A percentile compares a stretch with the other conserved stretches of the same genome.
Evolutionary conservation across 2,888 invertebrate species (phyloP).

Genomic region (Cheilosia variabilis): DNA sequence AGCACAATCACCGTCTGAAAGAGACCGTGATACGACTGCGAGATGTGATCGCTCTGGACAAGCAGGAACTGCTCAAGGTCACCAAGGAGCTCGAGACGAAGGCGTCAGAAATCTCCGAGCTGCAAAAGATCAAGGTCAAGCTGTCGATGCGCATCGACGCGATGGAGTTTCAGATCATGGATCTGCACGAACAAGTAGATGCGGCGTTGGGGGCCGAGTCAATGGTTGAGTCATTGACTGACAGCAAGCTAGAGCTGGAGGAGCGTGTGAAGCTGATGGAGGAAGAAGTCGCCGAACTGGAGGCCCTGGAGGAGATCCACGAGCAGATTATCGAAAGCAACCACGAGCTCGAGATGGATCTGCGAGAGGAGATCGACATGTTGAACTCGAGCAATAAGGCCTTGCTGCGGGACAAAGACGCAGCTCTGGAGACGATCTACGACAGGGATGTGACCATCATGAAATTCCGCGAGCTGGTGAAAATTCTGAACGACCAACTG

Average conservation of each 20-base stretch:
- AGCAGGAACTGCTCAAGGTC: constrained; percentile 94
- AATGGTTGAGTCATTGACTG: constrained; percentile 98
- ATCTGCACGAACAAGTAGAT: constrained; percentile 97
- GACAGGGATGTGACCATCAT: constrained; percentile 96
- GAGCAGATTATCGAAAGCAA: constrained; percentile 98
- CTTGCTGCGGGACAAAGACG: constrained; percentile 92
- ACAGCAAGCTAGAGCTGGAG: constrained; percentile 96
- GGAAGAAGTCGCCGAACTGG: constrained; percentile 96
- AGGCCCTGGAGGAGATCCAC: constrained; percentile 96
- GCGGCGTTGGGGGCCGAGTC: constrained; percentile 98
- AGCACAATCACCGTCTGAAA: constrained; percentile 95
- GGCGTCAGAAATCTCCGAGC: constrained; percentile 92
- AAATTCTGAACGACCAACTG: constrained; percentile 92
- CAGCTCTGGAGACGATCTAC: constrained; percentile 94
- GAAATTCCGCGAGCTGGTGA: constrained; percentile 97
- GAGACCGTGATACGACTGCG: constrained; percentile 97
- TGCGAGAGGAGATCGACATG: constrained; percentile 96
- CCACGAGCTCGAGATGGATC: constrained; percentile 95
- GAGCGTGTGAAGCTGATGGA: constrained; percentile 94
- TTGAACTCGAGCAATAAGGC: constrained; percentile 92
- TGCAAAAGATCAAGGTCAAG: constrained; percentile 94
- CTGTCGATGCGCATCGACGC: constrained; percentile 90
- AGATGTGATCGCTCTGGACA: constrained; percentile 96
- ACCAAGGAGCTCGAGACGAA: constrained; percentile 96
- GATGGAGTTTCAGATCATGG: constrained; percentile 94